Percentiles rank a stretch among this genome's conserved stretches.
phyloP scores from a whole-genome alignment of 2,113 vertebrate species.

The Phyllostomus hastatus region DNA sequence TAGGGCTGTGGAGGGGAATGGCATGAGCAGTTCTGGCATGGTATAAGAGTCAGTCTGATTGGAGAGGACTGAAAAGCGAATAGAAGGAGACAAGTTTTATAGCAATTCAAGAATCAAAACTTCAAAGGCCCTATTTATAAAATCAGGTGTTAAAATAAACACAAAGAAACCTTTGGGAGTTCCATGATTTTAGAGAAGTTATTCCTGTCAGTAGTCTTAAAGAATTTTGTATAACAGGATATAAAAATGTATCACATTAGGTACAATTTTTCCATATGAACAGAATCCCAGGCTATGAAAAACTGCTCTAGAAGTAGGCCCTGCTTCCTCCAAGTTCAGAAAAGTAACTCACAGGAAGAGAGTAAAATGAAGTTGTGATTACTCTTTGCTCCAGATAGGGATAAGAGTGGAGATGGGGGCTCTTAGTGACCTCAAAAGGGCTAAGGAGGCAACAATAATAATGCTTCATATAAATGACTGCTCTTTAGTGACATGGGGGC shows the following conservation, averaged over 20 bases:
- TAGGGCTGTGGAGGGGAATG: background rate
- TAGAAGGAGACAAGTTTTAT: background rate
- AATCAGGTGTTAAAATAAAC: background rate
- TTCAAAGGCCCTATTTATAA: background rate
- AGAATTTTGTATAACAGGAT: background rate
- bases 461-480: background rate
- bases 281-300: background rate
- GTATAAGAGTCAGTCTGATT: background rate
- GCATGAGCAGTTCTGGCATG: background rate
- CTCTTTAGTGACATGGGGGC: background rate
- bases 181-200: constrained; percentile 4
- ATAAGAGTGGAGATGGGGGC: background rate
- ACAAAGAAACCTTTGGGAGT: background rate
- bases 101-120: background rate
- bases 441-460: background rate
- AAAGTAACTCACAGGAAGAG: background rate
- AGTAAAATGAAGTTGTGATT: background rate
- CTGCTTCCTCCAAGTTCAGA: background rate
- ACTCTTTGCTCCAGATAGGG: background rate
- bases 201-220: background rate
- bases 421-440: background rate
- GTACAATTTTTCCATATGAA: background rate
- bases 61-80: background rate
- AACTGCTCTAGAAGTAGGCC: background rate
- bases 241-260: background rate